Conservation (phyloP, 2,797 vertebrate species). For the Hephaestus fuliginosus region DNA sequence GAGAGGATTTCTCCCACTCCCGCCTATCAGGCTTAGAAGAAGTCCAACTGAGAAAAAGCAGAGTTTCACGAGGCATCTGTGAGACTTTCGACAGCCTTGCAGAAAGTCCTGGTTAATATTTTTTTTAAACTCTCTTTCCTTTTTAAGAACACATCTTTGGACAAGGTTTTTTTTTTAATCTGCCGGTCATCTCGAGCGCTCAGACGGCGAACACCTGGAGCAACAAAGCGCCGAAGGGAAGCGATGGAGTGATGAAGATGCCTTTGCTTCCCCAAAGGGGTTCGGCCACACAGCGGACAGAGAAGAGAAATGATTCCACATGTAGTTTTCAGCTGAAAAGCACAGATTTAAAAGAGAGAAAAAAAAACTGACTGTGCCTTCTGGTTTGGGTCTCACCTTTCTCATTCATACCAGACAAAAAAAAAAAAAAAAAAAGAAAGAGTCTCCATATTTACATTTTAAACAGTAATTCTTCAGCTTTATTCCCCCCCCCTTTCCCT, state of each 20-base stretch:
- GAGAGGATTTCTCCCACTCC: slow-evolving; percentile 27
- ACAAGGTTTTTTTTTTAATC: slow-evolving; percentile 34
- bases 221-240: slow-evolving; percentile 53
- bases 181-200: slow-evolving; percentile 45
- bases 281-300: slow-evolving; percentile 49
- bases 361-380: background rate
- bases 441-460: slow-evolving; percentile 22
- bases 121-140: background rate
- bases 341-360: background rate
- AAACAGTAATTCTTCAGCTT: slow-evolving; percentile 46
- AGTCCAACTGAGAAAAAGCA: slow-evolving; percentile 36
- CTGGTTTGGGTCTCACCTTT: slow-evolving; percentile 33
- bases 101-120: slow-evolving; percentile 23
- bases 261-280: slow-evolving; percentile 56
- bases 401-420: slow-evolving; percentile 6
- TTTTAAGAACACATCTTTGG: slow-evolving; percentile 26
- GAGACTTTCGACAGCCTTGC: slow-evolving; percentile 34
- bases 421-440: slow-evolving; percentile 10
- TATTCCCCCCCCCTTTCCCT: slow-evolving; percentile 37
- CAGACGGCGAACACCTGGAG: slow-evolving; percentile 64
- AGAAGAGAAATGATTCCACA: slow-evolving; percentile 58
- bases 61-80: slow-evolving; percentile 49
- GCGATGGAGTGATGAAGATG: slow-evolving; percentile 56
- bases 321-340: slow-evolving; percentile 34
- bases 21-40: slow-evolving; percentile 25